Percentiles rank a stretch among this genome's conserved stretches.
Conservation (phyloP, 2,113 vertebrate species). For the Ariopsis seemanni region DNA sequence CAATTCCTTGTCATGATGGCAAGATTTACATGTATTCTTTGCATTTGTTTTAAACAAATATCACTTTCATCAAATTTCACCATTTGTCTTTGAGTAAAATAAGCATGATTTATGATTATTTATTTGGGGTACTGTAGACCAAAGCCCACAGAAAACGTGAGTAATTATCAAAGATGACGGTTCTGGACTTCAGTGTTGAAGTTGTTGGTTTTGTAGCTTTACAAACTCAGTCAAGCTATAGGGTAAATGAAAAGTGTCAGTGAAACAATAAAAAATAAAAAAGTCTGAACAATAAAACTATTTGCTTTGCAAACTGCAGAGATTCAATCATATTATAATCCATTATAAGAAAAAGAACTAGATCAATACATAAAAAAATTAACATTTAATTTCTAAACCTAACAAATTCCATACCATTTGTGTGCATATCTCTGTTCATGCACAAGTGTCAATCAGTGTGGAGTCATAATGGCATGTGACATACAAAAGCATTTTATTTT, state of each 20-base stretch:
- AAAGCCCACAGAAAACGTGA: neutral
- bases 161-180: neutral
- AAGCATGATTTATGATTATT: neutral
- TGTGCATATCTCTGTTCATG: neutral
- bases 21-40: neutral
- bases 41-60: neutral
- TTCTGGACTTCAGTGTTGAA: neutral
- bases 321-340: neutral
- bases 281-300: neutral
- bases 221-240: neutral
- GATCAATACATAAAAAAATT: neutral
- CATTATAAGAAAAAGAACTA: neutral
- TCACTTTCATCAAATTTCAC: neutral
- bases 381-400: neutral
- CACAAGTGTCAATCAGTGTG: neutral
- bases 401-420: neutral
- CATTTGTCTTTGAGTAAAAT: neutral
- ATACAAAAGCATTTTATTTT: neutral
- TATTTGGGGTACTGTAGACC: neutral
- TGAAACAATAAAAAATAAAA: neutral
- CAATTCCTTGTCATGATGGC: neutral
- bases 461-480: neutral
- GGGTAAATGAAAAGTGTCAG: neutral
- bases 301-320: neutral
- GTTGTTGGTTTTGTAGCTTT: neutral